These are phyloP conservation scores for Parauchenoglanis ngamensis DNA, from an alignment of 2,797 vertebrate genomes.

Conservation along the genomic window DNA sequence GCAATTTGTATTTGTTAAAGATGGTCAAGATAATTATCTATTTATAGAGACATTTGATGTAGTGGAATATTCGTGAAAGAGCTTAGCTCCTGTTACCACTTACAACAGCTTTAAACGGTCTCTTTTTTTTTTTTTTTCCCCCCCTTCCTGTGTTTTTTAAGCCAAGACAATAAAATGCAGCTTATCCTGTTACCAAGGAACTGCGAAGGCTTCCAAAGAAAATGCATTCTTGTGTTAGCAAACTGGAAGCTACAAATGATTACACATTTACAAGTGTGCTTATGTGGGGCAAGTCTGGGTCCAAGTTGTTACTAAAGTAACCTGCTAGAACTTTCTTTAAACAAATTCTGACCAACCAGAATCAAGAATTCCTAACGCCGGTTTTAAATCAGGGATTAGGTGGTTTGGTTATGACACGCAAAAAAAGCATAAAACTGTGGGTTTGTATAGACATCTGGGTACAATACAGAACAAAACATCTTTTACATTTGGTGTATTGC, in stretches of 20 bases:
- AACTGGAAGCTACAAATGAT: neutral
- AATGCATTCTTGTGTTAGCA: neutral
- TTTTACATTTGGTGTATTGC: neutral
- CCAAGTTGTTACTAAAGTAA: neutral
- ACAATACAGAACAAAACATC: neutral
- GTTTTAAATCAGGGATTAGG: neutral
- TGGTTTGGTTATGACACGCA: neutral
- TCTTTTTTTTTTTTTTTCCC: neutral
- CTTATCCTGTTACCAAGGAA: neutral
- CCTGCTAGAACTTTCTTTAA: neutral
- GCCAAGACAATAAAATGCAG: neutral
- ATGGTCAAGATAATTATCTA: too few relatives aligned
- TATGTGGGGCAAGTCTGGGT: neutral
- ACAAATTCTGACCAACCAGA: slow-evolving; percentile 1
- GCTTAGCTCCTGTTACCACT: neutral
- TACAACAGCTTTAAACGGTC: neutral
- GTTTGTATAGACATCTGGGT: too few relatives aligned
- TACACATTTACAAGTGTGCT: neutral
- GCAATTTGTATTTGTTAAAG: neutral
- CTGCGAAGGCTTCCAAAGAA: neutral
- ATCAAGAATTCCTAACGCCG: neutral
- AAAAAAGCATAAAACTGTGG: too few relatives aligned
- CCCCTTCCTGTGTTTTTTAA: neutral
- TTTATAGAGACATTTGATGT: neutral
- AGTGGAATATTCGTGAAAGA: neutral